A percentile compares a stretch with the other conserved stretches of the same genome.
Evolutionary conservation across 2,113 vertebrate genomes (phyloP).

Genomic region (Lutjanus erythropterus): DNA sequence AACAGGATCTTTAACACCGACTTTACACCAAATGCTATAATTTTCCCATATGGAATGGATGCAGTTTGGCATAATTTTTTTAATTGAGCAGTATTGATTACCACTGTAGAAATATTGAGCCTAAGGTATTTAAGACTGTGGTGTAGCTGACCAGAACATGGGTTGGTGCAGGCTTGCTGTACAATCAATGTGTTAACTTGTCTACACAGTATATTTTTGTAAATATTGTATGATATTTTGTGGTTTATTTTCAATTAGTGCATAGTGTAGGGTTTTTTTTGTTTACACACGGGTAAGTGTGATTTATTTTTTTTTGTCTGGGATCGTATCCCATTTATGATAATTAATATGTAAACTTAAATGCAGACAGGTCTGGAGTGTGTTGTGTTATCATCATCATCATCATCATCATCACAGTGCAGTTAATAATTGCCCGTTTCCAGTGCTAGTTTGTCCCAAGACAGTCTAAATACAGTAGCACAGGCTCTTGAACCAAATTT

Average conservation of each 20-base stretch:
- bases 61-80: not conserved
- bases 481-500: constrained; percentile 7
- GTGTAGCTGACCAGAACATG: constrained; percentile 15
- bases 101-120: not conserved
- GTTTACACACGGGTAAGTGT: constrained; percentile 80
- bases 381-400: not conserved
- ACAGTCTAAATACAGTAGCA: not conserved
- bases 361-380: not conserved
- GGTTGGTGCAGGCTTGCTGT: constrained; percentile 34
- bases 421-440: constrained; percentile 4
- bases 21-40: not conserved
- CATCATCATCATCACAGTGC: not conserved
- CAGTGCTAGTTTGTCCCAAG: not conserved
- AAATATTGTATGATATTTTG: constrained; percentile 74
- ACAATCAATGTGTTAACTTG: constrained; percentile 11
- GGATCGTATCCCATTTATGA: constrained; percentile 25
- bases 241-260: constrained; percentile 50
- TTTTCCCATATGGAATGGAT: not conserved
- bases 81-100: constrained; percentile 40
- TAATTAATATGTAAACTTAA: constrained; percentile 46
- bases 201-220: constrained; percentile 63
- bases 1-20: not conserved
- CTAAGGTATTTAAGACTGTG: constrained; percentile 30
- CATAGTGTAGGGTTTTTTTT: constrained; percentile 26
- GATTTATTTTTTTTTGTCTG: constrained; percentile 9